These are phyloP conservation scores for Nothobranchius furzeri DNA, from an alignment of 2,113 vertebrate species.

Conservation along the genomic window DNA sequence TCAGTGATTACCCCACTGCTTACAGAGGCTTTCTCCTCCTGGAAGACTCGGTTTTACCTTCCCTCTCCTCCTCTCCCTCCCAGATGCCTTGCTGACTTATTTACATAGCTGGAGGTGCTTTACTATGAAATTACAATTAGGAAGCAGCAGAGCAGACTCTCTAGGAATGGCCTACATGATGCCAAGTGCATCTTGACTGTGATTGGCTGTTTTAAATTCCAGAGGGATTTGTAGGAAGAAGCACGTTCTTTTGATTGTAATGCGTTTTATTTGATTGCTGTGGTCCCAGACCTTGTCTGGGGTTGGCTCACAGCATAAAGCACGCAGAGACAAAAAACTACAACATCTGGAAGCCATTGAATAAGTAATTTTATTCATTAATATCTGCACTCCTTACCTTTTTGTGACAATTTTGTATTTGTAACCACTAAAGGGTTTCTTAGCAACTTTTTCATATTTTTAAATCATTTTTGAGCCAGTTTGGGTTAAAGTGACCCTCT, in stretches of 20 bases:
- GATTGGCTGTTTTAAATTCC: slow-evolving; percentile 46
- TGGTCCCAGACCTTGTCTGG: neutral
- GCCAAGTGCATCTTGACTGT: slow-evolving; percentile 61
- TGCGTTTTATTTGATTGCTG: slow-evolving; percentile 26
- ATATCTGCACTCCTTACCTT: too few species aligned
- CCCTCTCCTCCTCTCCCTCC: slow-evolving; percentile 35
- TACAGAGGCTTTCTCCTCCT: slow-evolving; percentile 71
- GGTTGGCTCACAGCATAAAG: too few species aligned
- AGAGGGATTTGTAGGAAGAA: slow-evolving; percentile 44
- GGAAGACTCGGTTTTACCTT: slow-evolving; percentile 53
- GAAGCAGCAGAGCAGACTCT: slow-evolving; percentile 46
- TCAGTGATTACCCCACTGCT: slow-evolving; percentile 78
- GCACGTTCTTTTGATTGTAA: neutral
- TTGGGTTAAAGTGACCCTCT: too few species aligned
- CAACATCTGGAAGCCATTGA: too few species aligned
- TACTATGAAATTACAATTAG: slow-evolving; percentile 73
- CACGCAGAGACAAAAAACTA: too few species aligned
- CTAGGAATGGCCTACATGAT: slow-evolving; percentile 50
- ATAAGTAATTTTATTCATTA: too few species aligned
- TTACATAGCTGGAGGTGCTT: slow-evolving; percentile 71
- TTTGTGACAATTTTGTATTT: too few species aligned
- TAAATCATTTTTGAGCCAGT: too few species aligned
- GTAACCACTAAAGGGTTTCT: too few species aligned
- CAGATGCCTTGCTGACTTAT: slow-evolving; percentile 64
- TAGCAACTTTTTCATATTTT: too few species aligned